Conservation (phyloP, 2,797 vertebrate species). For the Peromyscus aztecus region DNA sequence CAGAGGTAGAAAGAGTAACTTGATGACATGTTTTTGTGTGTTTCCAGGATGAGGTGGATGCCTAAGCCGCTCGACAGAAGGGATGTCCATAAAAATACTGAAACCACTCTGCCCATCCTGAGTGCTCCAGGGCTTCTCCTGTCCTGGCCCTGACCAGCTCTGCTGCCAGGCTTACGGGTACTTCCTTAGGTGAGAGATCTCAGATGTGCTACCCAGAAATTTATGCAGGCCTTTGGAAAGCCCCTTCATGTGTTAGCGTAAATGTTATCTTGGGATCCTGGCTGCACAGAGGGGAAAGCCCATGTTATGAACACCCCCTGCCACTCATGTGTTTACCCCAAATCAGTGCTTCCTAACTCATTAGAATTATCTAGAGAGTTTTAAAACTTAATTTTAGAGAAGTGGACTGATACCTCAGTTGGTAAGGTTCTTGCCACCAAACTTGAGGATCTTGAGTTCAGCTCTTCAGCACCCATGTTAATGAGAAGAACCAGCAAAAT, state of each 20-base stretch:
- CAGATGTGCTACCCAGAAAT: not conserved
- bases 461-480: not conserved
- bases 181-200: not conserved
- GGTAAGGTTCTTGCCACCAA: not conserved
- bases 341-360: not conserved
- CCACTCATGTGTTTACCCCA: not conserved
- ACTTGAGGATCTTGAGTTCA: not conserved
- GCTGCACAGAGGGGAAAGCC: not conserved
- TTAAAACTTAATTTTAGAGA: not conserved
- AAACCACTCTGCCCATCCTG: accelerated
- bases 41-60: not conserved
- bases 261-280: not conserved
- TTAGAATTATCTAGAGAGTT: not conserved
- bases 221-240: not conserved
- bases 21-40: not conserved
- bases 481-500: not conserved
- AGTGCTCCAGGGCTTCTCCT: not conserved
- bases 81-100: not conserved
- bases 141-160: not conserved
- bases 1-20: not conserved
- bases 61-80: not conserved
- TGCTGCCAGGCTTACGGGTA: not conserved
- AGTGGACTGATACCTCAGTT: not conserved
- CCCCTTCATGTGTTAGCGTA: not conserved
- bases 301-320: no score